phyloP scores from a whole-genome alignment of 2,113 vertebrate species.

The Psephotus haematonotus region DNA sequence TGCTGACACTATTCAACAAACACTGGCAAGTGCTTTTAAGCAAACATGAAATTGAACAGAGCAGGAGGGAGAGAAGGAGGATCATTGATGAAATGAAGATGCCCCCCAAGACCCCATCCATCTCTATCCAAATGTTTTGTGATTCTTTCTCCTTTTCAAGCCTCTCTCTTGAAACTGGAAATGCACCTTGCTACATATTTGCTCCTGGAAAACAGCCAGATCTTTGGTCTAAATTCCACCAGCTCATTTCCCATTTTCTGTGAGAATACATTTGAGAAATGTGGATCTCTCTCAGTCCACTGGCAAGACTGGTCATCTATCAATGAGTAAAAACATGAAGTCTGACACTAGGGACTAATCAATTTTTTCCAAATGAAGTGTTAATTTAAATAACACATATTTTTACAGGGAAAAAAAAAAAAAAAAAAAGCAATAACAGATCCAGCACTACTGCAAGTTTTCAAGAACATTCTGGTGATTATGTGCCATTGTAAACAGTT shows the following conservation, averaged over 20 bases:
- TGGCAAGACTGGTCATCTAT: background rate
- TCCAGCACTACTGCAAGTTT: background rate
- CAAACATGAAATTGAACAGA: constrained; percentile 21
- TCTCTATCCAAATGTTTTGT: background rate
- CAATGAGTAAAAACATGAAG: background rate
- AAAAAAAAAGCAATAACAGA: background rate
- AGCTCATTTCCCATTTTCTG: constrained; percentile 73
- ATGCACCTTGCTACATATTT: constrained; percentile 16
- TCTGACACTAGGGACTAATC: background rate
- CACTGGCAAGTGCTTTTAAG: constrained; percentile 54
- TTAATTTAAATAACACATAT: background rate
- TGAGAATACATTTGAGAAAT: constrained; percentile 63
- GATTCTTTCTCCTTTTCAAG: background rate
- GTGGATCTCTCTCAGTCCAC: background rate
- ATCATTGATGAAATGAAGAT: constrained; percentile 10
- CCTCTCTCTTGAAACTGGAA: constrained; percentile 17
- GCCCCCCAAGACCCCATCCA: background rate
- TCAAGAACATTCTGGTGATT: background rate
- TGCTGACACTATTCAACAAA: constrained; percentile 54
- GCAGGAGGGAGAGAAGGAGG: background rate
- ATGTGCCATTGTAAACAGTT: background rate
- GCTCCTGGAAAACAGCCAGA: constrained; percentile 69
- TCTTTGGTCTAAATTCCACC: constrained; percentile 72
- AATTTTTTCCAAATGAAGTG: background rate
- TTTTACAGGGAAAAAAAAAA: background rate